Base-by-base conservation (phyloP, 2,888 invertebrate genomes). In the Andrena dorsata region DNA sequence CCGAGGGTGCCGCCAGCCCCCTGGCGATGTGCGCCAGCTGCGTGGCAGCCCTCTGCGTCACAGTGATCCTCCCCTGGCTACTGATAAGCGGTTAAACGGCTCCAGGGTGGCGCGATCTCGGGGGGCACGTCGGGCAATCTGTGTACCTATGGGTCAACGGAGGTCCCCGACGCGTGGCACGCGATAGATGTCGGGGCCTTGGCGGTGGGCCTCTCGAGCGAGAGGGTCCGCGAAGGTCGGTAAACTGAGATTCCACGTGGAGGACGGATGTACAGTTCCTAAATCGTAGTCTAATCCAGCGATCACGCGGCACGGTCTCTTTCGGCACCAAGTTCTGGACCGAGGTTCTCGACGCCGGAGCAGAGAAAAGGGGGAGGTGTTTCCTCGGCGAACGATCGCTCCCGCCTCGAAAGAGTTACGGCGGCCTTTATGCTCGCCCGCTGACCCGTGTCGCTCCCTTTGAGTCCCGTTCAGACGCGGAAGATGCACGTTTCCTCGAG, bases 31-130 rank as follows among this genome's bases (percentile, higher is more conserved):
- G 95, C 79, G 93, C 95, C 82, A 95, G 95, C 70, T 95, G 95
- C 84, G 86, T 95, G 76, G 94, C 95, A 26, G 95, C 95, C 68
- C 90, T 95, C 13, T 94, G 94, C 83, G 92, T 95, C 63, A 95
- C 95, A 68, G 94, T 95, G 58, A 90, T 95, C 47, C 90, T 95
- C 41, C 95, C 95, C 2, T 95, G 95, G 95, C 94, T 95, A 51
- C 92, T 95, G 72, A 94, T 95, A 74, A 94, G 94, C 23, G 92
- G 92, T 73, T 93, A 93, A 87, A 80, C 47, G 7, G 51, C 20
- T 7, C 23, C 47, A 32, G 23, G 2, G 28, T 61, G 35, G n/a
- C n/a, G 56, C 35, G 32, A 60, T 70, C 47, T 65, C 28, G 20
- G 47, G 76, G 74, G n/a, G 35, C 28, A 47, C 47, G 28, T 71